A percentile compares a stretch with the other conserved stretches of the same genome.
phyloP scores from a whole-genome alignment of 2,113 vertebrate species.

The Oxyruncus cristatus region DNA sequence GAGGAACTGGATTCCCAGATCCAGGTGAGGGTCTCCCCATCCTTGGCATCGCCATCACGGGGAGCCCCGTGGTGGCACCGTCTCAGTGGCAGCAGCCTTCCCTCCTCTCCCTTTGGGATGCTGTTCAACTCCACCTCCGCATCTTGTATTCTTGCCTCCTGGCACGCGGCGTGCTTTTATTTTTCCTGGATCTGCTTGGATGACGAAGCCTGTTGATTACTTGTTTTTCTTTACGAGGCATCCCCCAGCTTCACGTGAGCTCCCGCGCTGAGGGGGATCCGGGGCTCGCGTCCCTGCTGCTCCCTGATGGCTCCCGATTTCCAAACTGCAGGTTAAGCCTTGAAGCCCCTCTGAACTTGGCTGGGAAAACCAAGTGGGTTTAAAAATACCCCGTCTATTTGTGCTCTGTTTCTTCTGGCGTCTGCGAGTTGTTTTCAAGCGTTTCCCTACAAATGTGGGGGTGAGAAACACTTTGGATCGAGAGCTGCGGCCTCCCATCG shows the following conservation, averaged over 20 bases:
- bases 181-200: slow-evolving; percentile 59
- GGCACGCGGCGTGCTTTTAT: slow-evolving; percentile 54
- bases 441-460: slow-evolving; percentile 41
- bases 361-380: slow-evolving; percentile 23
- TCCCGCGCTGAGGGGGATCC: not conserved
- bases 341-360: not conserved
- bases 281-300: not conserved
- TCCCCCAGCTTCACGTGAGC: not conserved
- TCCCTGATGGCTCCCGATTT: not conserved
- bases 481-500: not conserved
- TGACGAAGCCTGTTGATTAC: slow-evolving; percentile 57
- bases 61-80: not conserved
- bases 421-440: slow-evolving; percentile 52
- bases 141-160: slow-evolving; percentile 63
- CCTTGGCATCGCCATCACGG: not conserved
- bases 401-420: slow-evolving; percentile 50
- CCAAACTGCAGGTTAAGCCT: not conserved
- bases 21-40: not conserved
- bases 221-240: slow-evolving; percentile 43
- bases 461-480: not conserved
- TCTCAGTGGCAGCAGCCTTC: not conserved
- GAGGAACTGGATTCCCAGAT: not conserved
- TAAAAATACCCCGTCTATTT: slow-evolving; percentile 53
- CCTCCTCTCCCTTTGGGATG: slow-evolving; percentile 60
- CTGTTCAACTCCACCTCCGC: slow-evolving; percentile 66